Base-by-base conservation (phyloP, 1,140 invertebrate genomes). In the Manduca sexta region DNA sequence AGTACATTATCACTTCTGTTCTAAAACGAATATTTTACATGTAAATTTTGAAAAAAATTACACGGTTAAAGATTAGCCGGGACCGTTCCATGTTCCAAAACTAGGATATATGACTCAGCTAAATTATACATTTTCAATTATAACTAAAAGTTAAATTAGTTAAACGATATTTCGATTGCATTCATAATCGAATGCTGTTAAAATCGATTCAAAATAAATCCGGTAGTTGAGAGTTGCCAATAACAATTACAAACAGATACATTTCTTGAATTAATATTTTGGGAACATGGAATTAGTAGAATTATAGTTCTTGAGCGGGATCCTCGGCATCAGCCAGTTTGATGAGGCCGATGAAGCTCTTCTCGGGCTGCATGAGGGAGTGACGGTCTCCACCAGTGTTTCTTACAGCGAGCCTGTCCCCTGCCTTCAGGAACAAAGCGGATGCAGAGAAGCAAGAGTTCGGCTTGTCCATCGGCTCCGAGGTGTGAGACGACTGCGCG, bases 321-420 rank as follows among this genome's bases (percentile, higher is more conserved):
- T 81, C 70, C 35, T 84, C 80, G 1, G 86, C 74, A 49, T 91
- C 89, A n/a, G 88, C 88, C n/a, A 93, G 75, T 83, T 93, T 93
- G 30, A 93, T 88, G 4, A 93, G 87, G 26, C 93, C 93, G 65
- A 94, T 94, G 84, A 93, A 94, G 59, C 93, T 94, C 69, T 94
- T 93, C 40, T 90, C 90, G 11, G 89, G 88, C 61, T 93, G 88
- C 69, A 94, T 91, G 11, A 94, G 76, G 0, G 91, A 91, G 65
- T 91, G 91, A 43, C 92, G 86, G 45, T 91, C 88, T 3, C 88
- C 86, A 30, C 90, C 90, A 3, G 93, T 88, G 57, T 94, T 93
- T 45, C 89, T 87, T 1, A 95, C 65, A 13, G 89, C 87, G 2
- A 95, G 75, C 17, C 79, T 87, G 68, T 94, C 93, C 15, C 89